phyloP scores from a whole-genome alignment of 2,888 invertebrate species.

The Cataglyphis albicans region DNA sequence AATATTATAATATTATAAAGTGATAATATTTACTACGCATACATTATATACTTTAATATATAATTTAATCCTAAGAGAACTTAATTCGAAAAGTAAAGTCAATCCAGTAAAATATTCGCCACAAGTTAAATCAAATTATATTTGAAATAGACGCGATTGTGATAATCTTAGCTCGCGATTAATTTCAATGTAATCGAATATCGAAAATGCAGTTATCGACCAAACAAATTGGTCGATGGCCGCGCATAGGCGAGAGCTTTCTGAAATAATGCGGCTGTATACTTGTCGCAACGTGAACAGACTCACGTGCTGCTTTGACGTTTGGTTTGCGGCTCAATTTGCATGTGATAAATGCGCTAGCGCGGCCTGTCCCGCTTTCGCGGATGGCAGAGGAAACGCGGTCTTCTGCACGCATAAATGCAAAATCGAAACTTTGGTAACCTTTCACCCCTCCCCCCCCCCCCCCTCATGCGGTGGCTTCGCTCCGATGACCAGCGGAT shows the following conservation, averaged over 20 bases:
- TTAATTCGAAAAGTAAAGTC: not conserved
- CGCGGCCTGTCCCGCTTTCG: conserved; percentile 16
- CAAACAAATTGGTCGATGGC: conserved; percentile 21
- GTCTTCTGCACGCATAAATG: conserved; percentile 43
- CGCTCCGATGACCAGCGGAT: not conserved
- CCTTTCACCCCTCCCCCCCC: conserved; percentile 26
- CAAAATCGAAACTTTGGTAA: conserved; percentile 46
- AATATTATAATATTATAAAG: not conserved
- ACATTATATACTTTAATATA: not conserved
- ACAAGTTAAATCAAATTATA: not conserved
- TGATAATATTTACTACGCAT: conserved; percentile 3
- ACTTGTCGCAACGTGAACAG: conserved; percentile 19
- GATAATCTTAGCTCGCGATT: not conserved
- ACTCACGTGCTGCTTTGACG: conserved; percentile 45
- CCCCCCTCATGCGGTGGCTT: conserved; percentile 22
- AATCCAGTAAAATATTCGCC: not conserved
- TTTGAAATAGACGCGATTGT: not conserved
- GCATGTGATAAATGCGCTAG: conserved; percentile 51
- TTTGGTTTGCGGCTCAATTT: conserved; percentile 55
- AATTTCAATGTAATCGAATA: not conserved
- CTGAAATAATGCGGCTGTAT: conserved; percentile 21
- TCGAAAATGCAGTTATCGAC: not conserved
- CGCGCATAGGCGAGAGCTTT: conserved; percentile 6
- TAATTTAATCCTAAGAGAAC: not conserved
- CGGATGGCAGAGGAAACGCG: conserved; percentile 8